A percentile compares a stretch with the other conserved stretches of the same genome.
Evolutionary conservation across 2,888 invertebrate species (phyloP).

Genomic region (Seladonia tumulorum): DNA sequence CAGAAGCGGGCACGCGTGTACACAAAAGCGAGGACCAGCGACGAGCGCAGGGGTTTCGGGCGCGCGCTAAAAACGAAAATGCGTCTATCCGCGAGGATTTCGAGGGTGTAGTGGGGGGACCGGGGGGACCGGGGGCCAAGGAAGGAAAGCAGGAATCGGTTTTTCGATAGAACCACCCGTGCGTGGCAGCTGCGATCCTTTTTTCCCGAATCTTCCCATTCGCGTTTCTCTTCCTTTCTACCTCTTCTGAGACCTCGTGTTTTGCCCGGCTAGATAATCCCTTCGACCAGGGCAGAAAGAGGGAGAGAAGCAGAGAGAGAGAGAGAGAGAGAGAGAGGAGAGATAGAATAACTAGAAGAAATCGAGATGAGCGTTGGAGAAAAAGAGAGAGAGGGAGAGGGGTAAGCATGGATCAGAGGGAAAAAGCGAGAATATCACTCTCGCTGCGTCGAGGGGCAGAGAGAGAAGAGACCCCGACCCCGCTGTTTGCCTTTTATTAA

Average conservation of each 20-base stretch:
- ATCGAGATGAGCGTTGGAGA: background rate
- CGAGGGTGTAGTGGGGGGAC: constrained; percentile 24
- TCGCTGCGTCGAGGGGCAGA: constrained; percentile 31
- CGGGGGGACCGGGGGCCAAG: constrained; percentile 23
- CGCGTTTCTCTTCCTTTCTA: constrained; percentile 58
- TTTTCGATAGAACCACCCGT: constrained; percentile 69
- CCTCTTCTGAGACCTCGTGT: constrained; percentile 33
- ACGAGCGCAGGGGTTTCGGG: background rate
- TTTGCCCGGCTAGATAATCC: constrained; percentile 64
- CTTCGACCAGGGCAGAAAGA: constrained; percentile 36
- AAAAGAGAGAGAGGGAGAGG: background rate
- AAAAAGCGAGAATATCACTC: constrained; percentile 41
- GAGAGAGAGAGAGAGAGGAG: background rate
- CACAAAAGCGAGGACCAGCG: constrained; percentile 8
- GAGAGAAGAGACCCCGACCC: constrained; percentile 53
- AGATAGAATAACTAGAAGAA: constrained; percentile 2
- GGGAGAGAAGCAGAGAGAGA: background rate
- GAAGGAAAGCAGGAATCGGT: constrained; percentile 66
- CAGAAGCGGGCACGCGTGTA: constrained; percentile 23
- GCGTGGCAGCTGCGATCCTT: constrained; percentile 77
- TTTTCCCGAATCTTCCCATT: constrained; percentile 56
- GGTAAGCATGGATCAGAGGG: constrained; percentile 21
- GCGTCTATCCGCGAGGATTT: constrained; percentile 48
- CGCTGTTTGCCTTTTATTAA: constrained; percentile 84
- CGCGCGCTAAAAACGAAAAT: constrained; percentile 36